Conservation (phyloP, 2,113 vertebrate species). For the Sinocyclocheilus anshuiensis region DNA sequence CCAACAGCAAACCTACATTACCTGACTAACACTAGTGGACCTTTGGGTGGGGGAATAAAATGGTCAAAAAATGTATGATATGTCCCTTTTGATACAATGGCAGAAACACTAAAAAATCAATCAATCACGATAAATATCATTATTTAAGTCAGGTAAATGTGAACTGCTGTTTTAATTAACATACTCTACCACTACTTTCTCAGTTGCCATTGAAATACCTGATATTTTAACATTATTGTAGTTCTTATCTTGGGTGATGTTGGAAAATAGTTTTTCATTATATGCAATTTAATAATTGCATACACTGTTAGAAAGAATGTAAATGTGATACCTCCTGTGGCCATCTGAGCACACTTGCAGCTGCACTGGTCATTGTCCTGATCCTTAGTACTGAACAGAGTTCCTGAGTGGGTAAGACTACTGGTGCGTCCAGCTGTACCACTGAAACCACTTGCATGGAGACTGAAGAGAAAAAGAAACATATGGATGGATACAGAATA, state of each 20-base stretch:
- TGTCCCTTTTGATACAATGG: neutral
- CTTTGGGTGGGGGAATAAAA: neutral
- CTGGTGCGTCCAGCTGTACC: constrained; percentile 77
- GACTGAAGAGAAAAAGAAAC: constrained; percentile 57
- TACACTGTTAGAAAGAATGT: neutral
- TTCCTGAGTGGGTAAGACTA: constrained; percentile 75
- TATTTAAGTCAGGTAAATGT: neutral
- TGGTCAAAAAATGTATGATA: neutral
- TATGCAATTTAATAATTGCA: constrained; percentile 3
- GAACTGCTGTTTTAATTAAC: constrained; percentile 5
- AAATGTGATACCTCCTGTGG: constrained; percentile 73
- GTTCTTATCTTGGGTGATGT: neutral
- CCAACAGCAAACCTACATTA: neutral
- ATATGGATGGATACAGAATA: neutral
- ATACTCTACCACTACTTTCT: neutral
- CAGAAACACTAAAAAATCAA: no score
- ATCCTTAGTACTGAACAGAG: constrained; percentile 82
- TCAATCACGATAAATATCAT: neutral
- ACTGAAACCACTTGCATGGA: constrained; percentile 70
- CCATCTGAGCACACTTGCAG: constrained; percentile 79
- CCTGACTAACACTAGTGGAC: neutral
- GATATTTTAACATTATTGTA: neutral
- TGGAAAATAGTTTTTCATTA: neutral
- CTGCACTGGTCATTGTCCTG: constrained; percentile 75
- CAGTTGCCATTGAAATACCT: neutral